Conservation (phyloP, 2,888 invertebrate species). For the Gnatocerus cornutus region DNA sequence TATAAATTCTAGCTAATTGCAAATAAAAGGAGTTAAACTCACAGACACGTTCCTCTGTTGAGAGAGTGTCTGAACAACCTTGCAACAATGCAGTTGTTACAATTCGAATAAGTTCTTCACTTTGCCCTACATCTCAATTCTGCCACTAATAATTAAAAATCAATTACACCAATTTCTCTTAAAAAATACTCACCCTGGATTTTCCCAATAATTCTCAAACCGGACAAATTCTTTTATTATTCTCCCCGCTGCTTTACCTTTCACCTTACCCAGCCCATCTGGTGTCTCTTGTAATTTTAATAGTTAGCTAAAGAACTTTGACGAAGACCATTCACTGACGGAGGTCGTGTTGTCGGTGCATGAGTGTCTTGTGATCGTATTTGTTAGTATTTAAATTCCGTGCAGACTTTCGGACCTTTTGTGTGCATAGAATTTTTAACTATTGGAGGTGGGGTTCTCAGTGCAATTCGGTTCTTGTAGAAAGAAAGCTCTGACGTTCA, state of each 20-base stretch:
- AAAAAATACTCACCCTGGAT: constrained; percentile 3
- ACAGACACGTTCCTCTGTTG: background rate
- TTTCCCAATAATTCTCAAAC: constrained; percentile 35
- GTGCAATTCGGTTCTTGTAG: constrained; percentile 40
- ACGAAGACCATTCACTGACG: constrained; percentile 25
- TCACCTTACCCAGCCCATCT: constrained; percentile 60
- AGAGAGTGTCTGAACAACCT: constrained; percentile 3
- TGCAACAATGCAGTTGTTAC: constrained; percentile 7
- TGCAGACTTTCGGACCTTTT: constrained; percentile 36
- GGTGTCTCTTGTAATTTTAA: constrained; percentile 52
- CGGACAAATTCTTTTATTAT: constrained; percentile 50
- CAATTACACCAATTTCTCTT: background rate
- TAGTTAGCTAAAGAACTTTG: constrained; percentile 53
- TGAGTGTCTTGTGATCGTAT: constrained; percentile 34
- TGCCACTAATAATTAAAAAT: background rate
- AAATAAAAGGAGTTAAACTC: background rate
- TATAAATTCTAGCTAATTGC: background rate
- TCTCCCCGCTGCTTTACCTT: constrained; percentile 59
- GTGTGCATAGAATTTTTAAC: constrained; percentile 53
- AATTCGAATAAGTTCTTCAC: background rate
- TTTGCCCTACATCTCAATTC: background rate
- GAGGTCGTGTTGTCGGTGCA: constrained; percentile 36
- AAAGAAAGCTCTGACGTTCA: constrained; percentile 48
- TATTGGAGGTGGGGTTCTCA: constrained; percentile 48
- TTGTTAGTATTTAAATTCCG: constrained; percentile 43